phyloP scores from a whole-genome alignment of 2,113 vertebrate genomes.

The Turnix velox region DNA sequence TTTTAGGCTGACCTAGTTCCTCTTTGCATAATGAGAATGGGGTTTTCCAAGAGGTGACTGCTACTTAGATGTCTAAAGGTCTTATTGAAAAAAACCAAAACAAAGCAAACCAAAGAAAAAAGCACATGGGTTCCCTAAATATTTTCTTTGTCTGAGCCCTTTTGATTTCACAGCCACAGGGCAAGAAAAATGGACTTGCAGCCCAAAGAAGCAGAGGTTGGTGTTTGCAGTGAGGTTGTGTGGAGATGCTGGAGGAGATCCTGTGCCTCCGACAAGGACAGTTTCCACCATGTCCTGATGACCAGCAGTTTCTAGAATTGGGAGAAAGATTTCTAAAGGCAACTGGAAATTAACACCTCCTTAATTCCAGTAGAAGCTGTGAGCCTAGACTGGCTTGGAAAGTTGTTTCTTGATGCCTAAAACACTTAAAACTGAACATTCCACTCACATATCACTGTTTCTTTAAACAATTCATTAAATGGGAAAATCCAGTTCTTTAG shows the following conservation, averaged over 20 bases:
- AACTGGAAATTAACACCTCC: neutral
- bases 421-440: neutral
- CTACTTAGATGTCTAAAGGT: neutral
- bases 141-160: neutral
- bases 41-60: neutral
- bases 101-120: neutral
- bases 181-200: neutral
- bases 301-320: neutral
- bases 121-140: neutral
- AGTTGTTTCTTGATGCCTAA: neutral
- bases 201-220: neutral
- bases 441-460: neutral
- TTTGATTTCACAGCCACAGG: neutral
- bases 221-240: neutral
- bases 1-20: neutral
- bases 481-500: neutral
- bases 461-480: neutral
- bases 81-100: neutral
- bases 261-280: neutral
- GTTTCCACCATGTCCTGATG: neutral
- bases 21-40: neutral
- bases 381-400: neutral
- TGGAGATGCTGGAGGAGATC: neutral
- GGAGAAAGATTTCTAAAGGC: neutral
- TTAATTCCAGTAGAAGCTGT: neutral